Base-by-base conservation (phyloP, 2,888 invertebrate species). In the Oasisia sp. region DNA sequence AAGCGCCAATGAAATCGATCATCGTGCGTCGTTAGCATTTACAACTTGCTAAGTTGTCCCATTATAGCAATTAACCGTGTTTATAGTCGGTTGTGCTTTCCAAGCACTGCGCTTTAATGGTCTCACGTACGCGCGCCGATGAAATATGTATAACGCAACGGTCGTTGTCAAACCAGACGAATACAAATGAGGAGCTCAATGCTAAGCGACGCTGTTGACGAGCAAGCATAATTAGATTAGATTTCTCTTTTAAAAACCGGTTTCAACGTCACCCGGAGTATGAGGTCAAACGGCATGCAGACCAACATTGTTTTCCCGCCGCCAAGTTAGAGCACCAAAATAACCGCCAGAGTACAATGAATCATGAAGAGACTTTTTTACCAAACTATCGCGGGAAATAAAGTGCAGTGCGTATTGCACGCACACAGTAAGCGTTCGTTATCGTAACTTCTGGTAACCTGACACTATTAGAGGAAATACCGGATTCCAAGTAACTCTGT, bases 1-100 rank as follows among this genome's bases (percentile, higher is more conserved):
- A 74, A 74, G 74, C 74, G 74, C 74, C 74, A 74, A 74, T 74
- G 74, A 74, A 74, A 74, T 74, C n/a, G 74, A 74, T 74, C 74
- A 74, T 74, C 74, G 74, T 19, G 74, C 74, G 74, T 74, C 74
- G 74, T 74, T 27, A 74, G 74, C 74, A 74, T 74, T 74, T 74
- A 74, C 74, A 74, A 74, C 74, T 74, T 74, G 74, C 74, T 74
- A 74, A 74, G 74, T 19, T 74, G 74, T n/a, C 27, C 74, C 74
- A 74, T 74, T 74, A 74, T 27, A 74, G 74, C 74, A 74, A 74
- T 74, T 74, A 74, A 74, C 74, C 74, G 74, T 74, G 74, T 74
- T 74, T 74, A 74, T 74, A 74, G 74, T 74, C 74, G 9, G 74
- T 74, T 74, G n/a, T 74, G 74, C 74, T 74, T 74, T 74, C 74